phyloP scores from a whole-genome alignment of 2,113 vertebrate genomes.

The Marmota flaviventris region DNA sequence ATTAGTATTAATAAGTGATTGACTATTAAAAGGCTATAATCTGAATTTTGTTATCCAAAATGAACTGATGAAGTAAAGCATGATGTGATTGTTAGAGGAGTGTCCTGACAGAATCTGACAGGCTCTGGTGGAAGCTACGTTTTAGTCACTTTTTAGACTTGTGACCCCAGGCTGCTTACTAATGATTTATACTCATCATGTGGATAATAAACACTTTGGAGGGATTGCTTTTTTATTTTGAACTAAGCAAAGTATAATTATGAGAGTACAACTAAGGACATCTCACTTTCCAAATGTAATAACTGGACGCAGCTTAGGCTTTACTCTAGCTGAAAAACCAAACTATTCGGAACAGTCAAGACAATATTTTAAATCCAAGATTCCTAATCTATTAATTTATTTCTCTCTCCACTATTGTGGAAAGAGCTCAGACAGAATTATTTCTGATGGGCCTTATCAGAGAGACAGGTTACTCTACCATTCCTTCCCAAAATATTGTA shows the following conservation, averaged over 20 bases:
- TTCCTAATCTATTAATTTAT: not conserved
- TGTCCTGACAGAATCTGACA: not conserved
- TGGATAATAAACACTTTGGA: not conserved
- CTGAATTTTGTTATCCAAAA: not conserved
- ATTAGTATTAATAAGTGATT: not conserved
- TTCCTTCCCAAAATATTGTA: not conserved
- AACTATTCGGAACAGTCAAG: not conserved
- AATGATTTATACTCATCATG: not conserved
- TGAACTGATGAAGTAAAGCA: not conserved
- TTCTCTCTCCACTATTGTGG: not conserved
- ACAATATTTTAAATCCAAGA: not conserved
- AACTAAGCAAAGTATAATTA: slow-evolving; percentile 2
- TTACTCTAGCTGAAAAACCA: not conserved
- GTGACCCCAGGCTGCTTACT: not conserved
- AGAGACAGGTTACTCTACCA: not conserved
- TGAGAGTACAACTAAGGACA: not conserved
- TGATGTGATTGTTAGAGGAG: not conserved
- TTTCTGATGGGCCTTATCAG: not conserved
- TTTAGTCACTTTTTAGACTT: not conserved
- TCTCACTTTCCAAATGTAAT: slow-evolving; percentile 24
- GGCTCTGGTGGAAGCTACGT: not conserved
- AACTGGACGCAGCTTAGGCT: not conserved
- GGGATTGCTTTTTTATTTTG: not conserved
- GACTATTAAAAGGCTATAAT: not conserved
- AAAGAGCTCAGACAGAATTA: not conserved